Conservation (phyloP, 2,113 vertebrate genomes). For the Dicrurus megarhynchus region DNA sequence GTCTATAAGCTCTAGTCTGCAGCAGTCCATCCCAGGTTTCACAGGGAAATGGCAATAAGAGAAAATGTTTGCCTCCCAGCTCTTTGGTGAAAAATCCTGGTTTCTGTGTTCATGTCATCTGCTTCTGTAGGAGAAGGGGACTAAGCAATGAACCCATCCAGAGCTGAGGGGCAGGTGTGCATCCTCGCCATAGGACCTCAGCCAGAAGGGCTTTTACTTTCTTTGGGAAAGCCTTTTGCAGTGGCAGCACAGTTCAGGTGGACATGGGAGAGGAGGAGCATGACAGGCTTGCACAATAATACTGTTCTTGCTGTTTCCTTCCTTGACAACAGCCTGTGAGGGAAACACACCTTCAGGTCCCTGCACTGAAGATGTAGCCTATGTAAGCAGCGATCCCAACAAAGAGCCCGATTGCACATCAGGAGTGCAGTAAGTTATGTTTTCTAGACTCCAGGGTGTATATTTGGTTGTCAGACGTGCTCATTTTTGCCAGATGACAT, state of each 20-base stretch:
- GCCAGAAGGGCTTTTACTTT: not conserved
- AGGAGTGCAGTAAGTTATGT: not conserved
- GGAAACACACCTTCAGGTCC: not conserved
- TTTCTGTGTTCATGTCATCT: not conserved
- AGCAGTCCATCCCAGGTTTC: not conserved
- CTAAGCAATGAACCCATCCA: not conserved
- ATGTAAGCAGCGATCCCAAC: not conserved
- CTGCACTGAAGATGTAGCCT: not conserved
- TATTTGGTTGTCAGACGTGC: not conserved
- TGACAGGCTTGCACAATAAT: not conserved
- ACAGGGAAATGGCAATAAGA: not conserved
- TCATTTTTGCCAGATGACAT: not conserved
- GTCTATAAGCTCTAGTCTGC: not conserved
- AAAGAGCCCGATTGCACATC: not conserved
- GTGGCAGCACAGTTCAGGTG: not conserved
- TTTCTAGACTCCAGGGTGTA: not conserved
- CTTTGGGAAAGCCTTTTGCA: not conserved
- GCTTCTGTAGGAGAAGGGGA: not conserved
- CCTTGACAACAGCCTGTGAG: not conserved
- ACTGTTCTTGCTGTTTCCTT: rapidly evolving
- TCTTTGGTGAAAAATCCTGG: not conserved
- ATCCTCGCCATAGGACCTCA: not conserved
- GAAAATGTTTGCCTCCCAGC: not conserved
- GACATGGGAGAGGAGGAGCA: not conserved
- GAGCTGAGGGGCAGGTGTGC: not conserved